phyloP scores from a whole-genome alignment of 2,113 vertebrate genomes.

The Bos javanicus region DNA sequence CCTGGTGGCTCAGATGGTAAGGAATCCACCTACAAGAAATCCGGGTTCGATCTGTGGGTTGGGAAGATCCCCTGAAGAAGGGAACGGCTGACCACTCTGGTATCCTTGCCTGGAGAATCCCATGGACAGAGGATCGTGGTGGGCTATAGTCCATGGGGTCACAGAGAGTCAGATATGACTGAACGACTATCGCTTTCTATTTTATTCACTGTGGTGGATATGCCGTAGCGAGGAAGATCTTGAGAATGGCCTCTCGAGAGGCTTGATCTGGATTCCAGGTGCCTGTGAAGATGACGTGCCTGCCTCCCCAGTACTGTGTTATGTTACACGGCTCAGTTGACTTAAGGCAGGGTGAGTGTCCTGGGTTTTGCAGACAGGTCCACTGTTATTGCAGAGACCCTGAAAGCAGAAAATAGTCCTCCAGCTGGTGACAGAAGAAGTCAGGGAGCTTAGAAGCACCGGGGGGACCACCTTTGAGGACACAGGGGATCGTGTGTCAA shows the following conservation, averaged over 20 bases:
- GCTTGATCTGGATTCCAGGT: background rate
- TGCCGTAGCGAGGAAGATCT: too few relatives aligned
- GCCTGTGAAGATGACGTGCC: background rate
- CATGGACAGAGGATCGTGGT: background rate
- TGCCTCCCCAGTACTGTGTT: background rate
- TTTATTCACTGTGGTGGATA: background rate
- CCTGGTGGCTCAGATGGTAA: background rate
- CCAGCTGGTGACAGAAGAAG: background rate
- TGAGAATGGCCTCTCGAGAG: background rate
- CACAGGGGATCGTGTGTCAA: fast-evolving
- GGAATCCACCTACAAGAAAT: background rate
- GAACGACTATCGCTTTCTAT: background rate
- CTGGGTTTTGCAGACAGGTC: background rate
- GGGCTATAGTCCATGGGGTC: background rate
- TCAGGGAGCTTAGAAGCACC: background rate
- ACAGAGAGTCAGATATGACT: background rate
- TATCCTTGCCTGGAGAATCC: background rate
- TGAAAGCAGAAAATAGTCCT: background rate
- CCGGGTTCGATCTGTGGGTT: background rate
- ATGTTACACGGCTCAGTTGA: background rate
- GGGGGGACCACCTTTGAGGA: background rate
- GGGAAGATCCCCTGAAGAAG: background rate
- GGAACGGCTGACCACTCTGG: background rate
- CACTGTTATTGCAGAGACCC: background rate
- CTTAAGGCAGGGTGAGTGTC: background rate